Evolutionary conservation across 2,888 invertebrate genomes (phyloP), one percentile per base, ranked within the genome.

Genomic region (Drosophila nr. medialis): DNA sequence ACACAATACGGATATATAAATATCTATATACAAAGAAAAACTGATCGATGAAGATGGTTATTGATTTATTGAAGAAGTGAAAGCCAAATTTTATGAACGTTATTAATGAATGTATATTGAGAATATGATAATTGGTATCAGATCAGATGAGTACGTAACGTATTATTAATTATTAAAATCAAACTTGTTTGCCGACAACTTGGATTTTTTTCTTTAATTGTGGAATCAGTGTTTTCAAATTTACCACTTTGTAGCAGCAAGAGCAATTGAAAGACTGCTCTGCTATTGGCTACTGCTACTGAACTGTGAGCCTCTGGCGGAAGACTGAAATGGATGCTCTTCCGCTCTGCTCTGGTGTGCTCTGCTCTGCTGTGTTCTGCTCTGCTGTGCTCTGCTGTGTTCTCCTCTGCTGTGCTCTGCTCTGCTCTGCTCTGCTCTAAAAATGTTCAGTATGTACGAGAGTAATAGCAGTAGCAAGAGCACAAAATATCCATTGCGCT

Each of bases 21-120:
- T 50, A 68, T 51, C 51, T 62, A 32, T 49, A 61, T 51, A 74
- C 42, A 49, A 38, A 60, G 34, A 60, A 29, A 51, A 65, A 73
- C 54, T 36, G 59, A 64, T 68, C 51, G 34, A 53, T 53, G 45
- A 54, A 53, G 40, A 36, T 56, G 45, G 60, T 51, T 27, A 70
- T 50, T 54, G 51, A 69, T 58, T 74, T 53, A 59, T 50, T 55
- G 49, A 70, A 65, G 63, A 83, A 88, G 75, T 63, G 76, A 90
- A 90, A 77, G 90, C 86, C 90, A 86, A 86, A 86, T 79, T 86
- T 88, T 55, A 78, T 83, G 51, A 79, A 81, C 75, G 70, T 86
- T 88, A 74, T 78, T 76, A 64, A 66, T 63, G 62, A 56, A 56
- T 67, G 67, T 73, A 73, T 59, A 68, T 69, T 72, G 45, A 45